phyloP scores from a whole-genome alignment of 2,888 invertebrate species.

The Bombylius major region DNA sequence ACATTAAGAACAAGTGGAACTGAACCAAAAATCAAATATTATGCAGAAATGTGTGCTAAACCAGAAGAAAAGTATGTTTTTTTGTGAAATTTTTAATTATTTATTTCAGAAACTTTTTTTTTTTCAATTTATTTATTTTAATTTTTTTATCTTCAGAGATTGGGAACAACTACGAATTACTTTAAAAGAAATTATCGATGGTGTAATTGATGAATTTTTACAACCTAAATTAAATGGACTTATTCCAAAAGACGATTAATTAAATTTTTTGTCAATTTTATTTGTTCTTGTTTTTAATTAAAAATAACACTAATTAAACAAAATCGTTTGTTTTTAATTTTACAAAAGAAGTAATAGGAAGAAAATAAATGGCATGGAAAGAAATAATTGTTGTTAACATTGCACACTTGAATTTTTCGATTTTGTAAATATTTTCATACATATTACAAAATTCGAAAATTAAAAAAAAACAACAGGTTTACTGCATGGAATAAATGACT shows the following conservation, averaged over 20 bases:
- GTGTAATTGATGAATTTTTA: constrained; percentile 66
- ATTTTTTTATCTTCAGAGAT: constrained; percentile 45
- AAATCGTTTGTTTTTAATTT: too few relatives aligned
- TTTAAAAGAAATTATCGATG: constrained; percentile 60
- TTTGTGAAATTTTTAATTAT: neutral
- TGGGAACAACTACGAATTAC: constrained; percentile 46
- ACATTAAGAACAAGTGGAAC: constrained; percentile 95
- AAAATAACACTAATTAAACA: too few relatives aligned
- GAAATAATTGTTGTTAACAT: too few relatives aligned
- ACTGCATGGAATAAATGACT: too few relatives aligned
- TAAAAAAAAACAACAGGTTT: too few relatives aligned
- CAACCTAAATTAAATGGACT: constrained; percentile 62
- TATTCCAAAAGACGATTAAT: constrained; percentile 18
- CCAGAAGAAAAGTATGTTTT: constrained; percentile 46
- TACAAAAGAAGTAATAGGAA: too few relatives aligned
- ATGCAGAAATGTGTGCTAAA: constrained; percentile 73
- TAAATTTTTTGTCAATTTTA: too few relatives aligned
- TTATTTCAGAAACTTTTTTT: constrained; percentile 5
- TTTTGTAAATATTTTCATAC: too few relatives aligned
- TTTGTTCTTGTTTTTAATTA: too few relatives aligned
- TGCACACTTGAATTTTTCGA: too few relatives aligned
- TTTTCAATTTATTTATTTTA: constrained; percentile 7
- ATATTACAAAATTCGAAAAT: too few relatives aligned
- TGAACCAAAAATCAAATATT: constrained; percentile 98
- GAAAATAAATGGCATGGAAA: too few relatives aligned